Evolutionary conservation across 2,888 invertebrate genomes (phyloP).

Genomic region (Ypsolopha sequella): DNA sequence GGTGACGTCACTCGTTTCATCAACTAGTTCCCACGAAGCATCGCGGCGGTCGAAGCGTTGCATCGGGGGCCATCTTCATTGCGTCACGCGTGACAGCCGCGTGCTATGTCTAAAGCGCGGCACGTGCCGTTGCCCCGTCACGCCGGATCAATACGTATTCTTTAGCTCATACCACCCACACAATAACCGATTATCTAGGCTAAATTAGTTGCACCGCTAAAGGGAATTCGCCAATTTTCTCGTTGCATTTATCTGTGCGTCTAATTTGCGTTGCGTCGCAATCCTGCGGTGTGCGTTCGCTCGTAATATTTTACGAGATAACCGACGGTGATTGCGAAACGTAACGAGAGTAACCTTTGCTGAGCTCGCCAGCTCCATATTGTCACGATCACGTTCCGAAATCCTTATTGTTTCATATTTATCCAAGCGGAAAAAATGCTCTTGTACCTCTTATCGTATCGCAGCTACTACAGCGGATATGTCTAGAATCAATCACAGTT

Average conservation of each 20-base stretch:
- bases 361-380: conserved; percentile 49
- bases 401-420: neutral
- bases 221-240: neutral
- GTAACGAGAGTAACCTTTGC: conserved; percentile 67
- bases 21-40: conserved; percentile 48
- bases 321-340: conserved; percentile 43
- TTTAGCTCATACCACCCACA: conserved; percentile 6
- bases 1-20: conserved; percentile 48
- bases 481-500: neutral
- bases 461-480: neutral
- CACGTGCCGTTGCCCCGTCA: neutral
- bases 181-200: conserved; percentile 4
- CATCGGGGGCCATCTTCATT: neutral
- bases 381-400: conserved; percentile 53
- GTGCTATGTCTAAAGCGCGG: conserved; percentile 4
- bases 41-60: conserved; percentile 7
- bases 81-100: conserved; percentile 17
- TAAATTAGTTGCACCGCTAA: neutral
- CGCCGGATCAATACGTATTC: neutral
- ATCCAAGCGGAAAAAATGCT: neutral
- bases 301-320: conserved; percentile 37
- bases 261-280: conserved; percentile 1
- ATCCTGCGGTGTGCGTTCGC: conserved; percentile 7
- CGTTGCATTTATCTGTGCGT: conserved; percentile 1
- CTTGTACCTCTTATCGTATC: neutral